Conservation (phyloP, 35 echinoderm and acorn worm species). For the Patiria miniata region DNA sequence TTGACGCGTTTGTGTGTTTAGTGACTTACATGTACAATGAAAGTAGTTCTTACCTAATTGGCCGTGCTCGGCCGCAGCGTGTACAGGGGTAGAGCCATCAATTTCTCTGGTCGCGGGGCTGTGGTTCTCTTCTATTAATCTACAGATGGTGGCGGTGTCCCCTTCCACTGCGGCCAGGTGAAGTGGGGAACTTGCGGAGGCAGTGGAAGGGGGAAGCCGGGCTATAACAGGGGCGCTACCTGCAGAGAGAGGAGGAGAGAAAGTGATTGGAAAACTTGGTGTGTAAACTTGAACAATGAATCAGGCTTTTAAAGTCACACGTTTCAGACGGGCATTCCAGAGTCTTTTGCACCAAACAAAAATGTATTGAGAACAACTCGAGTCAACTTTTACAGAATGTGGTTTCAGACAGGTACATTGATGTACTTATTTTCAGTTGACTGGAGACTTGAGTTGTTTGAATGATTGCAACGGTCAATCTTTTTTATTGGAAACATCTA, state of each 20-base stretch:
- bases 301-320: no score
- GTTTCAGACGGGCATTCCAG: no score
- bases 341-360: no score
- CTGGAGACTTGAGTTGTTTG: no score
- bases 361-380: no score
- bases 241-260: slow-evolving; percentile 49
- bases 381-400: no score
- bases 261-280: no score
- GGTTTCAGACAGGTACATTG: no score
- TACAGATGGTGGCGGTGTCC: slow-evolving; percentile 86
- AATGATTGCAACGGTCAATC: no score
- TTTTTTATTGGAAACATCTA: no score
- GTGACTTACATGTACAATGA: neutral
- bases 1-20: neutral
- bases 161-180: slow-evolving; percentile 77
- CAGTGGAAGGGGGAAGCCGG: slow-evolving; percentile 67
- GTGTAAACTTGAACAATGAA: no score
- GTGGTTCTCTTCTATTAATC: slow-evolving; percentile 87
- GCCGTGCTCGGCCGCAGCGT: slow-evolving; percentile 70
- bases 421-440: no score
- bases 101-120: slow-evolving; percentile 63
- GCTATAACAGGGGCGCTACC: slow-evolving; percentile 72
- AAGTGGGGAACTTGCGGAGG: slow-evolving; percentile 62
- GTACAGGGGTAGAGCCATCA: slow-evolving; percentile 94
- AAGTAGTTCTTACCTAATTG: slow-evolving; percentile 64